Percentiles rank a stretch among this genome's conserved stretches.
Conservation (phyloP, 2,797 vertebrate genomes). For the Dendrocincla tyrannina region DNA sequence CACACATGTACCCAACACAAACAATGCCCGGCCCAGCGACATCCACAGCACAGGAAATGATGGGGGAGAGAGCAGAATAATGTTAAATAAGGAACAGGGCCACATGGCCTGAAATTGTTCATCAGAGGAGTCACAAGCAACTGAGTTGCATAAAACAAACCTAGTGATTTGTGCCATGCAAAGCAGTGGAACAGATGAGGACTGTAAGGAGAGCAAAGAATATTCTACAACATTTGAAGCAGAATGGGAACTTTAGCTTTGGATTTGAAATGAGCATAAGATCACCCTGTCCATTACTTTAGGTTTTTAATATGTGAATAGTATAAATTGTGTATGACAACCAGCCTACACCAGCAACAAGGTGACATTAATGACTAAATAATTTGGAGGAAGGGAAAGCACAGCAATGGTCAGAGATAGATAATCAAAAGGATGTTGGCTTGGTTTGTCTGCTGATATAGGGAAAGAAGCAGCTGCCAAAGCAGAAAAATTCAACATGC, state of each 20-base stretch:
- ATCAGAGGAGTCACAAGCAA: neutral
- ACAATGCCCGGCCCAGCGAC: neutral
- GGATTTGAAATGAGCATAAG: neutral
- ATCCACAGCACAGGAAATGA: neutral
- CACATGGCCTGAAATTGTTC: neutral
- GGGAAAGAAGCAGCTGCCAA: neutral
- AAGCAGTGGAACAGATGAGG: neutral
- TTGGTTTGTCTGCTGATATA: rapidly evolving
- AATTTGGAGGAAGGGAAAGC: neutral
- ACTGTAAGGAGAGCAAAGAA: neutral
- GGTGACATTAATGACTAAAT: neutral
- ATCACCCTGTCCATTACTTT: neutral
- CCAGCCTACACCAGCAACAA: neutral
- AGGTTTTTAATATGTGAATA: neutral
- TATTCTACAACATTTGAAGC: neutral
- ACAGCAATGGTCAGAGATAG: neutral
- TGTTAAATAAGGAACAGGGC: neutral
- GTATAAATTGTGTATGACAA: neutral
- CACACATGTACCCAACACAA: neutral
- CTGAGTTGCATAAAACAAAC: neutral
- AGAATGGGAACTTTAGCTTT: neutral
- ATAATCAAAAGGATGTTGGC: neutral
- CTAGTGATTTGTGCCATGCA: neutral
- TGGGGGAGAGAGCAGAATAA: neutral
- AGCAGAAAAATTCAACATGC: neutral